Evolutionary conservation across 2,113 vertebrate genomes (phyloP).

Genomic region (Corythoichthys haematopterus): DNA sequence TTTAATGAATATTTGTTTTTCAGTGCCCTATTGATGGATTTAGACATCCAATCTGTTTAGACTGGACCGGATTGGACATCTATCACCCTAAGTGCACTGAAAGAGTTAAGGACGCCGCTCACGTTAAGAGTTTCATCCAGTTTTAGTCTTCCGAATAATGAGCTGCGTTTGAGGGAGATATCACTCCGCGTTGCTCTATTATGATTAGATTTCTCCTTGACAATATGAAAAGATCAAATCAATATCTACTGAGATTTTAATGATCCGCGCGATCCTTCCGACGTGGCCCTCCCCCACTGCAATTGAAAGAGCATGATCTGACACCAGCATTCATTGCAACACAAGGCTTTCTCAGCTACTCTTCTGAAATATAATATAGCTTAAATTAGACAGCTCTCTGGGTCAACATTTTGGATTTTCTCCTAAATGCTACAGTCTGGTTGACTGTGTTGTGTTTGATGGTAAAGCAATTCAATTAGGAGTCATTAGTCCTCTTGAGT

Average conservation of each 20-base stretch:
- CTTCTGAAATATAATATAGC: conserved; percentile 48
- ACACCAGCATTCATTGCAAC: conserved; percentile 34
- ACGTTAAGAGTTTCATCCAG: conserved; percentile 17
- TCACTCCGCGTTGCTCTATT: conserved; percentile 63
- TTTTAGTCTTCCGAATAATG: conserved; percentile 53
- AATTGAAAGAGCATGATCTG: conserved; percentile 53
- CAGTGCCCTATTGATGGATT: too few relatives aligned
- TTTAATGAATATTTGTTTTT: too few relatives aligned
- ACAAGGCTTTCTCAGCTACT: conserved; percentile 28
- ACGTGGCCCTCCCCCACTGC: conserved; percentile 32
- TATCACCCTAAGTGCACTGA: too few relatives aligned
- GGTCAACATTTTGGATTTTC: conserved; percentile 44
- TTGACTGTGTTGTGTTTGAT: conserved; percentile 63
- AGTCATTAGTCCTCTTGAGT: conserved; percentile 73
- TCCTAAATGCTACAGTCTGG: conserved; percentile 60
- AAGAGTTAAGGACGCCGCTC: conserved; percentile 12
- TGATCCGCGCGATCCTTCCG: conserved; percentile 54
- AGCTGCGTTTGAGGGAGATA: conserved; percentile 62
- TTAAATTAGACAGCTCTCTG: conserved; percentile 44
- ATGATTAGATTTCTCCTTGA: conserved; percentile 69
- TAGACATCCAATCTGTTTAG: too few relatives aligned
- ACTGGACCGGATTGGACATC: too few relatives aligned
- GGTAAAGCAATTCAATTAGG: conserved; percentile 76
- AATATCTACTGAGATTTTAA: conserved; percentile 71
- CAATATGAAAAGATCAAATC: conserved; percentile 73